Conservation (phyloP, 2,797 vertebrate genomes). For the Allobates femoralis region DNA sequence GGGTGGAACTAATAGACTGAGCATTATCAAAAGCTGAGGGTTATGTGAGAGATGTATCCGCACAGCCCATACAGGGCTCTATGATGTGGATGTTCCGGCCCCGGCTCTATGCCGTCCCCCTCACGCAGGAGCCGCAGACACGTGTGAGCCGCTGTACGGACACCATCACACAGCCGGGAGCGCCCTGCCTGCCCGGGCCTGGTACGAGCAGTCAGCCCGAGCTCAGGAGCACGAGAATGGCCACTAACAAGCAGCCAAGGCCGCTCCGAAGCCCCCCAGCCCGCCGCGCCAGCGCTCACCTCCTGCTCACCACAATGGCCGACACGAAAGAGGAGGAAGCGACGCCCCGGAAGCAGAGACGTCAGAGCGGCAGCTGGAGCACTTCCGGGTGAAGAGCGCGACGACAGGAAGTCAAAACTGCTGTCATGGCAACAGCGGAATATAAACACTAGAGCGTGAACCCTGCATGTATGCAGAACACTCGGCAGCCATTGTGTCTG, state of each 20-base stretch:
- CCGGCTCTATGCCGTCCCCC: too few relatives aligned
- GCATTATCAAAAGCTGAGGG: too few relatives aligned
- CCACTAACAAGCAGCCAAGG: background rate
- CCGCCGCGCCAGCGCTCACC: slow-evolving; percentile 19
- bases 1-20: too few relatives aligned
- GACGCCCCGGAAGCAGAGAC: slow-evolving; percentile 34
- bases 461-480: rapidly evolving
- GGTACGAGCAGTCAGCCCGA: too few relatives aligned
- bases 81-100: too few relatives aligned
- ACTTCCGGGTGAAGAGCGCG: slow-evolving; percentile 26
- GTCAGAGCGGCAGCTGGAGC: background rate
- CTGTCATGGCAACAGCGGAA: background rate
- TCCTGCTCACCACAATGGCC: slow-evolving; percentile 48
- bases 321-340: slow-evolving; percentile 53
- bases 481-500: background rate
- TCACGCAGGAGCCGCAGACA: background rate
- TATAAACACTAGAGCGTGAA: background rate
- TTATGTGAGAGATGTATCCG: too few relatives aligned
- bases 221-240: background rate
- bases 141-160: slow-evolving; percentile 1
- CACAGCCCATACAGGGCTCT: too few relatives aligned
- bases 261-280: background rate
- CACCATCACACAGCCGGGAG: background rate
- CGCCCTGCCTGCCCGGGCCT: background rate
- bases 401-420: background rate